phyloP scores from a whole-genome alignment of 2,113 vertebrate species.

The Phyllostomus discolor region DNA sequence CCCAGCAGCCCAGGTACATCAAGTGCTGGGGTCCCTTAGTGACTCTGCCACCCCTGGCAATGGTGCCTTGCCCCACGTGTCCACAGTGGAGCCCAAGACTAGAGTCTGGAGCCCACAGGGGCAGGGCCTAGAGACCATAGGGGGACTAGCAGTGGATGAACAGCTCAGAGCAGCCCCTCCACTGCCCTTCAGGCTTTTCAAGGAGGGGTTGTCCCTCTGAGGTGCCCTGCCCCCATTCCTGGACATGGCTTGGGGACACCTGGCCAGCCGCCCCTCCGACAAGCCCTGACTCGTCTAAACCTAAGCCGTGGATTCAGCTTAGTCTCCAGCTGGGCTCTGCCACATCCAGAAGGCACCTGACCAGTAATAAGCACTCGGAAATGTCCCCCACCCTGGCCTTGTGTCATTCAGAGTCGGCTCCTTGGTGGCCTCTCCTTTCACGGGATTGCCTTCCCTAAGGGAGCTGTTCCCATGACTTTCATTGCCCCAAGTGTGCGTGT shows the following conservation, averaged over 20 bases:
- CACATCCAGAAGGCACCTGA: conserved; percentile 53
- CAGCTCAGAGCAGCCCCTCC: neutral
- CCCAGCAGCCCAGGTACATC: neutral
- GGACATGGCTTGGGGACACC: neutral
- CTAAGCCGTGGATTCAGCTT: conserved; percentile 53
- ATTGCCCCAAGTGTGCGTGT: neutral
- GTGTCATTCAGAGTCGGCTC: neutral
- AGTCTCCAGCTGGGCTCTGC: conserved; percentile 59
- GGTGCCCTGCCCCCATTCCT: neutral
- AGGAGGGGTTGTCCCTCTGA: neutral
- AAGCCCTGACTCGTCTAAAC: conserved; percentile 62
- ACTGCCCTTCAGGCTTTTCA: neutral
- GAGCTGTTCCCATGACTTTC: neutral
- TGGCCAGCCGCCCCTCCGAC: conserved; percentile 47
- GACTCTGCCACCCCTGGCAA: no score
- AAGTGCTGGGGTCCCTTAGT: neutral
- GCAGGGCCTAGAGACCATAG: neutral
- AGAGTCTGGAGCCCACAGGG: fast-evolving
- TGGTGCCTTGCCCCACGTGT: neutral
- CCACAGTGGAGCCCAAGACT: neutral
- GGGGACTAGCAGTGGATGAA: neutral
- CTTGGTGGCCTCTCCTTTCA: neutral
- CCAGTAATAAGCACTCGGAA: neutral
- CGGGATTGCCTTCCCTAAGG: neutral
- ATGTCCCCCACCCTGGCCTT: neutral